Conservation (phyloP, 2,797 vertebrate genomes). For the Cyprinodon diabolis region DNA sequence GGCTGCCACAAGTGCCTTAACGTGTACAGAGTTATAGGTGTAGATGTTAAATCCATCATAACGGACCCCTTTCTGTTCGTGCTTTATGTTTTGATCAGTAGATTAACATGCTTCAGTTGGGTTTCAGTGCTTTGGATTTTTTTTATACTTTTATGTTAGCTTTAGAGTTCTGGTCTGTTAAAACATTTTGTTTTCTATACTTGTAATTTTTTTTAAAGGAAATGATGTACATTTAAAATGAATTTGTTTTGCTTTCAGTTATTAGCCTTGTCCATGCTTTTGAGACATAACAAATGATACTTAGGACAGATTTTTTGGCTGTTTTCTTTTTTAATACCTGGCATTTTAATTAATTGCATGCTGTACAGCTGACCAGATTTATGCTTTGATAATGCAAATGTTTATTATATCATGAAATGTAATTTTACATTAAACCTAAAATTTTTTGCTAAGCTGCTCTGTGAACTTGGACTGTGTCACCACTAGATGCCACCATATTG, state of each 20-base stretch:
- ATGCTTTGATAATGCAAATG: constrained; percentile 24
- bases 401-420: constrained; percentile 41
- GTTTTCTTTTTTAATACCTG: not conserved
- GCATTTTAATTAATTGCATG: constrained; percentile 35
- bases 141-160: constrained; percentile 9
- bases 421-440: constrained; percentile 70
- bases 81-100: constrained; percentile 13
- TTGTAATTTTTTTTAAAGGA: constrained; percentile 8
- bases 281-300: constrained; percentile 16
- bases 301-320: constrained; percentile 5
- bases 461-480: constrained; percentile 22
- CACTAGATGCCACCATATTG: constrained; percentile 63
- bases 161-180: no score
- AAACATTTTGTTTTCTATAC: constrained; percentile 13
- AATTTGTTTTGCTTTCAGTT: constrained; percentile 5
- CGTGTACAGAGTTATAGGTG: constrained; percentile 61
- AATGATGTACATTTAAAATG: constrained; percentile 34
- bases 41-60: constrained; percentile 30
- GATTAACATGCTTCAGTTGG: constrained; percentile 7
- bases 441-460: not conserved
- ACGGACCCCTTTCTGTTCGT: constrained; percentile 1
- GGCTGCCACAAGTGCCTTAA: constrained; percentile 80
- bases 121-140: constrained; percentile 14
- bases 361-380: constrained; percentile 52
- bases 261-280: not conserved